Conservation (phyloP, 2,797 vertebrate genomes). For the Sebastes matsubarae region DNA sequence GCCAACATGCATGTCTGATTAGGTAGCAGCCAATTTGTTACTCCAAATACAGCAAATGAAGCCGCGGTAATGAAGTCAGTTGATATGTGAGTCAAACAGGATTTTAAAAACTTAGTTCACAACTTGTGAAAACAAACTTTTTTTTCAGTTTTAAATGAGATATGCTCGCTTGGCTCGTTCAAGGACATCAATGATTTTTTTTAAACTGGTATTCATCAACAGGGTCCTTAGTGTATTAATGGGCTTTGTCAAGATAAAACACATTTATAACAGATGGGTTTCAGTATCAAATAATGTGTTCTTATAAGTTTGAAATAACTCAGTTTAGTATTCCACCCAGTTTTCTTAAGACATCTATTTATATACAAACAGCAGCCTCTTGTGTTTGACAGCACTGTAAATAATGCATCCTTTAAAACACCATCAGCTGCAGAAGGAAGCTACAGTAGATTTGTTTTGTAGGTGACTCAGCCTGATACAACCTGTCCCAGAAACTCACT, state of each 20-base stretch:
- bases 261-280: neutral
- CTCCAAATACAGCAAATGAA: neutral
- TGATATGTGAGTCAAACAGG: neutral
- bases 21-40: neutral
- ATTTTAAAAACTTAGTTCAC: neutral
- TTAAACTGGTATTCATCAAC: neutral
- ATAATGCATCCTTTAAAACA: slow-evolving; percentile 5
- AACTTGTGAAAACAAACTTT: neutral
- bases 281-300: neutral
- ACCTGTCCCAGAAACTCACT: neutral
- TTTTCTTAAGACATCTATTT: neutral
- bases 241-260: neutral
- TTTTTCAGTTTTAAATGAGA: neutral
- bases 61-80: neutral
- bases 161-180: neutral
- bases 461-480: slow-evolving; percentile 1
- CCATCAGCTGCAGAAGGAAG: neutral
- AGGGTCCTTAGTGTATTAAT: neutral
- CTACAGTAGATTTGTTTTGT: neutral
- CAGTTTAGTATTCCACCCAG: neutral
- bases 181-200: neutral
- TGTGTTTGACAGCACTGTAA: neutral
- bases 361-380: neutral
- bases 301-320: neutral
- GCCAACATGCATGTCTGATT: neutral